Conservation (phyloP, 2,113 vertebrate genomes). For the Xyrauchen texanus region DNA sequence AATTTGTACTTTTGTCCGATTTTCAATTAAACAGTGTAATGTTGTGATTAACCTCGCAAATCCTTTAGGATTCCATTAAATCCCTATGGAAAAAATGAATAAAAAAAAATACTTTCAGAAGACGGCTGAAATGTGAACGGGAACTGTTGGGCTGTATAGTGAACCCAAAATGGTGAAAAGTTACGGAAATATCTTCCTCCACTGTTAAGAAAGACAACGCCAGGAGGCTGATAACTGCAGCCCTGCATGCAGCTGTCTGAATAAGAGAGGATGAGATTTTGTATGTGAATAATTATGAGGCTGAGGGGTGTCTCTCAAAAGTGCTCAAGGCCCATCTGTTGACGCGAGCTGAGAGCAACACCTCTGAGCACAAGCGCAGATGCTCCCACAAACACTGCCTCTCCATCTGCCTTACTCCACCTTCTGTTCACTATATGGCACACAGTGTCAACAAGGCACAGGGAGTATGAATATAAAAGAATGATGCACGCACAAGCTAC, state of each 20-base stretch:
- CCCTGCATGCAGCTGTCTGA: background rate
- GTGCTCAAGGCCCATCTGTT: conserved; percentile 31
- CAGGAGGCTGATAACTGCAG: conserved; percentile 4
- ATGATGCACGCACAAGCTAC: too few relatives aligned
- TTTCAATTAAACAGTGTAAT: too few relatives aligned
- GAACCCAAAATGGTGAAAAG: too few relatives aligned
- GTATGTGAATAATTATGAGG: background rate
- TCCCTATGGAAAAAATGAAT: too few relatives aligned
- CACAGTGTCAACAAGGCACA: conserved; percentile 9
- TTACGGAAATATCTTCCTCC: too few relatives aligned
- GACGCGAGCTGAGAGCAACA: conserved; percentile 34
- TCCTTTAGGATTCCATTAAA: too few relatives aligned
- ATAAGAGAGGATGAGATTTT: background rate
- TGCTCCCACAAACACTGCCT: conserved; percentile 17
- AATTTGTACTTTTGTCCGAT: too few relatives aligned
- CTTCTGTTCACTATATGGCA: conserved; percentile 28
- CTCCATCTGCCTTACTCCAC: conserved; percentile 34
- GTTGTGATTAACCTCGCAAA: too few relatives aligned
- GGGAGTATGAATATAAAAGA: background rate
- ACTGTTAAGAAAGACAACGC: too few relatives aligned
- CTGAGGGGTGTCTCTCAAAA: conserved; percentile 27
- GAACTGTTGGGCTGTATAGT: too few relatives aligned
- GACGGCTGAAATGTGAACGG: too few relatives aligned
- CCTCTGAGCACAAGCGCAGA: conserved; percentile 8
- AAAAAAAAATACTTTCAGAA: too few relatives aligned